Percentiles rank a stretch among this genome's conserved stretches.
phyloP scores from a whole-genome alignment of 2,113 vertebrate genomes.

The Urocynchramus pylzowi region DNA sequence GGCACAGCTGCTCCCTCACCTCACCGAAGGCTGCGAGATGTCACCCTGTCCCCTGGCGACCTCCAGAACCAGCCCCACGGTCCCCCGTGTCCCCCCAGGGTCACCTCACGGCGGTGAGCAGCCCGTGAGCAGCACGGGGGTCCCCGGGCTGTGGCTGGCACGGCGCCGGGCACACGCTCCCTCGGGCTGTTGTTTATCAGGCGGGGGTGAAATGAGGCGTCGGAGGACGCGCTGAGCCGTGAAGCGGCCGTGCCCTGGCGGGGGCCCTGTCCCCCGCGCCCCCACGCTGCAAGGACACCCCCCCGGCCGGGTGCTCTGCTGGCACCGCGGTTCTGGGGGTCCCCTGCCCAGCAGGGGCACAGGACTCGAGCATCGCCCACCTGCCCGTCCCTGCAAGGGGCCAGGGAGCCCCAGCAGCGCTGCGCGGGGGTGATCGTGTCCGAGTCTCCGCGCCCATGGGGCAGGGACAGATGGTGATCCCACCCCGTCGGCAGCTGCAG shows the following conservation, averaged over 20 bases:
- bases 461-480: neutral
- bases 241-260: neutral
- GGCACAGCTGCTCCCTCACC: neutral
- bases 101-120: neutral
- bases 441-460: fast-evolving
- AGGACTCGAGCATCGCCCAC: fast-evolving
- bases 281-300: neutral
- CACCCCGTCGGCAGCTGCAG: fast-evolving
- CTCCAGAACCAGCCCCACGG: fast-evolving
- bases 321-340: fast-evolving
- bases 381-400: neutral
- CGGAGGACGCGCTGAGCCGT: neutral
- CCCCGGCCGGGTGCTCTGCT: neutral
- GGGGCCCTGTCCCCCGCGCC: neutral
- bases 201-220: slow-evolving; percentile 37
- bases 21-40: neutral
- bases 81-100: fast-evolving
- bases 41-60: neutral
- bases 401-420: fast-evolving
- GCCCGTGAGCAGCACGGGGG: fast-evolving
- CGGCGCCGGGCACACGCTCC: neutral
- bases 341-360: fast-evolving
- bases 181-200: slow-evolving; percentile 22
- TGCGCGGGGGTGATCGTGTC: fast-evolving
- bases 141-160: neutral